Percentiles rank a stretch among this genome's conserved stretches.
Conservation (phyloP, 35 echinoderm and acorn worm genomes). For the Anneissia japonica region DNA sequence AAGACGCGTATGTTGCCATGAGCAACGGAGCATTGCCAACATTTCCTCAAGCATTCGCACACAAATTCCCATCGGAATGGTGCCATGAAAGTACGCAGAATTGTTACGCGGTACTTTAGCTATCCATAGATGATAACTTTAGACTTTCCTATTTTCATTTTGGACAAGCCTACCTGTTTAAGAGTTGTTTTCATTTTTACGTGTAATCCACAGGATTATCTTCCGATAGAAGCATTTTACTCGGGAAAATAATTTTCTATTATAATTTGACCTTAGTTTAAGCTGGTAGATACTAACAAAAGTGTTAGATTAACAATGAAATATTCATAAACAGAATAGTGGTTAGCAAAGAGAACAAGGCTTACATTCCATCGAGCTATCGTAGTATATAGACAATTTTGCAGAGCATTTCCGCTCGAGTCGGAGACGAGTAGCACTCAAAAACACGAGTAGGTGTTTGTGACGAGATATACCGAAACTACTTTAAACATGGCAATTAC, state of each 20-base stretch:
- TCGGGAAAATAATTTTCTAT: not conserved
- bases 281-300: not conserved
- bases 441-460: no score
- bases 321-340: not conserved
- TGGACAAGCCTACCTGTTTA: not conserved
- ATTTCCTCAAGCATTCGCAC: slow-evolving; percentile 11
- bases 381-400: not conserved
- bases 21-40: not conserved
- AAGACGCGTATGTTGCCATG: not conserved
- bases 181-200: not conserved
- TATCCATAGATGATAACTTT: not conserved
- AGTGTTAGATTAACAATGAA: not conserved
- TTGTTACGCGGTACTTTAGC: not conserved
- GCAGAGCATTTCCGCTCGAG: not conserved
- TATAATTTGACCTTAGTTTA: not conserved
- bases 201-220: not conserved
- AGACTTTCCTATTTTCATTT: not conserved
- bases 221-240: not conserved
- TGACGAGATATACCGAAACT: no score
- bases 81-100: not conserved
- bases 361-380: not conserved
- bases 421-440: no score
- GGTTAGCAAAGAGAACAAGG: not conserved
- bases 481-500: no score
- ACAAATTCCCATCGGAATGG: slow-evolving; percentile 1